Conservation (phyloP, 2,113 vertebrate genomes). For the Mustela lutreola region DNA sequence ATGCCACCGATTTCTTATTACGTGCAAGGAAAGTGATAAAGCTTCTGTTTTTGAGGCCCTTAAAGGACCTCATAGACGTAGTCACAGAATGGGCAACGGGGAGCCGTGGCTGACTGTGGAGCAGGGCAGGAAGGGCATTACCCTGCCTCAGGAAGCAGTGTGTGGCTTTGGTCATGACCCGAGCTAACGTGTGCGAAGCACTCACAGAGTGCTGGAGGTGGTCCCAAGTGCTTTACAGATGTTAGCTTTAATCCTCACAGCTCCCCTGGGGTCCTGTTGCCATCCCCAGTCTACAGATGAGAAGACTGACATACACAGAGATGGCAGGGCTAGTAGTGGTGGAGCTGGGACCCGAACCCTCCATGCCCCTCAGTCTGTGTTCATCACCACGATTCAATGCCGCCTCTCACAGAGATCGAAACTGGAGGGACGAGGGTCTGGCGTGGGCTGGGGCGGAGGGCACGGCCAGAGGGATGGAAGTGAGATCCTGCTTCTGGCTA, state of each 20-base stretch:
- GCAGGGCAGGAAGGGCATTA: neutral
- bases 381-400: neutral
- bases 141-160: neutral
- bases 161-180: neutral
- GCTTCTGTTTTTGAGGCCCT: neutral
- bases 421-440: too few relatives aligned
- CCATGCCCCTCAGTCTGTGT: neutral
- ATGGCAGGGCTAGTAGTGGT: neutral
- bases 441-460: neutral
- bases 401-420: neutral
- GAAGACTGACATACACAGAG: neutral
- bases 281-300: neutral
- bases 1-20: neutral
- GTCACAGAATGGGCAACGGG: neutral
- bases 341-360: neutral
- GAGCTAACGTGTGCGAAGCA: accelerated
- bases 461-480: neutral
- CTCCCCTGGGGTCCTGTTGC: neutral
- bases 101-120: neutral
- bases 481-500: accelerated
- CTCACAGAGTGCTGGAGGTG: neutral
- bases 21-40: neutral
- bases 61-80: neutral
- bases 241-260: neutral
- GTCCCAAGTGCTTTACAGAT: neutral